phyloP scores from a whole-genome alignment of 2,797 vertebrate genomes.

The Carcharodon carcharias region DNA sequence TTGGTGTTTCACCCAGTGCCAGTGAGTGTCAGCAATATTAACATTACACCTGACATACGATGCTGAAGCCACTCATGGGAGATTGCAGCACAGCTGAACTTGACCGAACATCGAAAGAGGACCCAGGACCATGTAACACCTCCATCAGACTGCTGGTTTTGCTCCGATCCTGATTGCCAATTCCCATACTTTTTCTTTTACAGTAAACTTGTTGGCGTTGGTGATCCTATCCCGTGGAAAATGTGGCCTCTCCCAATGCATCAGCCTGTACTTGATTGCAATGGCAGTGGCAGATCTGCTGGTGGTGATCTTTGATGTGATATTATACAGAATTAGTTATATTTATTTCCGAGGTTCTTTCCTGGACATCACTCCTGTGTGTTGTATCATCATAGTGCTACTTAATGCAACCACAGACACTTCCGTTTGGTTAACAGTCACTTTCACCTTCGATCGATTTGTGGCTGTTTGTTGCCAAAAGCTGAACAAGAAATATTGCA shows the following conservation, averaged over 20 bases:
- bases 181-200: neutral
- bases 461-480: conserved; percentile 13
- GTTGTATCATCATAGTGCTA: neutral
- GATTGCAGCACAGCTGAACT: too few species aligned
- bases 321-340: conserved; percentile 13
- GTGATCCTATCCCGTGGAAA: neutral
- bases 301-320: conserved; percentile 5
- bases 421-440: conserved; percentile 27
- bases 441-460: conserved; percentile 22
- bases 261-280: neutral
- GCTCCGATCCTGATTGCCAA: neutral
- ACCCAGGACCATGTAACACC: neutral
- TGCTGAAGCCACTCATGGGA: too few species aligned
- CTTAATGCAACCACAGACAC: neutral
- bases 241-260: conserved; percentile 10
- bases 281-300: neutral
- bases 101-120: too few species aligned
- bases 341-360: conserved; percentile 25
- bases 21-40: too few species aligned
- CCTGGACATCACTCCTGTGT: conserved; percentile 5
- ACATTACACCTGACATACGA: too few species aligned
- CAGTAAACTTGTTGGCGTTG: neutral
- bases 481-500: conserved; percentile 9
- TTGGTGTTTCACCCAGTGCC: too few species aligned
- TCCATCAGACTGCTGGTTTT: neutral